These are phyloP conservation scores for Sylvia borin DNA, from an alignment of 2,797 vertebrate species.

Conservation along the genomic window DNA sequence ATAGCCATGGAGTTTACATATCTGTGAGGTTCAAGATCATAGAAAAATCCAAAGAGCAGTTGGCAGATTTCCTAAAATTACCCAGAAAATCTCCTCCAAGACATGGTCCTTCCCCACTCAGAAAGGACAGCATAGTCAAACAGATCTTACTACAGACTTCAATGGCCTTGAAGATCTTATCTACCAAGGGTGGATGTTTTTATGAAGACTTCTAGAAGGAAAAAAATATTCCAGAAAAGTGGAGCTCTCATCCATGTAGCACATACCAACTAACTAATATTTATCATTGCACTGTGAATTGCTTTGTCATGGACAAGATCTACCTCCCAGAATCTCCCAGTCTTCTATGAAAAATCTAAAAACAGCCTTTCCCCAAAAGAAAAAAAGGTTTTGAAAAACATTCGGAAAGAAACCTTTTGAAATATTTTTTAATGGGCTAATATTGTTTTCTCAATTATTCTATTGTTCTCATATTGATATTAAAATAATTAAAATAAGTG, in stretches of 20 bases:
- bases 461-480: background rate
- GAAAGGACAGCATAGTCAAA: background rate
- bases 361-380: background rate
- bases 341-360: background rate
- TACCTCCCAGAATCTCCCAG: background rate
- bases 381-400: background rate
- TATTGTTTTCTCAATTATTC: background rate
- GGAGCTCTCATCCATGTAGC: background rate
- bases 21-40: background rate
- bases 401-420: background rate
- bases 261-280: no score
- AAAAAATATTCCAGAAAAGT: background rate
- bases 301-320: background rate
- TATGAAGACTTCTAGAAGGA: background rate
- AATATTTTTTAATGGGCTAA: background rate
- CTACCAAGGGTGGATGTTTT: background rate
- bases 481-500: background rate
- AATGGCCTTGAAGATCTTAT: background rate
- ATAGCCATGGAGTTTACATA: background rate
- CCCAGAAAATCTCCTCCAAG: background rate
- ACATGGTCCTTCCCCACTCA: background rate
- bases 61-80: background rate
- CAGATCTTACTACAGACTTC: background rate
- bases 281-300: accelerated
- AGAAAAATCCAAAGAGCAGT: background rate